phyloP scores from a whole-genome alignment of 2,797 vertebrate species.

The Sebastes glaucus region DNA sequence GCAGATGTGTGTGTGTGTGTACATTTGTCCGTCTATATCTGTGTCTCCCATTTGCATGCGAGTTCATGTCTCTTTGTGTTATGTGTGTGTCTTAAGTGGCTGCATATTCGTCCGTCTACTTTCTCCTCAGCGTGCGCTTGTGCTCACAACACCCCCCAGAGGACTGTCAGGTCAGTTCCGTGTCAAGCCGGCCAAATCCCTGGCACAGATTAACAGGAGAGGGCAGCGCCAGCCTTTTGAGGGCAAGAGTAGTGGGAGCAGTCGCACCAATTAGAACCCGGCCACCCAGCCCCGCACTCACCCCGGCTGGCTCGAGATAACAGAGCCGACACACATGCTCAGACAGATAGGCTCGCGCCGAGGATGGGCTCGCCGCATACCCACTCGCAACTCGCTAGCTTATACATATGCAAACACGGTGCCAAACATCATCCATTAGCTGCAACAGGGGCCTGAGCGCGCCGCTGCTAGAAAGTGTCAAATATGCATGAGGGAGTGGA shows the following conservation, averaged over 20 bases:
- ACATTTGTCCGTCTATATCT: not conserved
- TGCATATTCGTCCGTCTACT: not conserved
- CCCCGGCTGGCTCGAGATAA: constrained; percentile 46
- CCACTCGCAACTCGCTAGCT: constrained; percentile 47
- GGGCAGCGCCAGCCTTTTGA: constrained; percentile 44
- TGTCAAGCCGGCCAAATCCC: constrained; percentile 33
- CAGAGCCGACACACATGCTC: constrained; percentile 38
- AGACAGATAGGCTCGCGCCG: constrained; percentile 17
- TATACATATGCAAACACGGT: constrained; percentile 59
- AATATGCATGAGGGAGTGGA: constrained; percentile 71
- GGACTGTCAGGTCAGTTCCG: constrained; percentile 38
- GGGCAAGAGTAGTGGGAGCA: constrained; percentile 33
- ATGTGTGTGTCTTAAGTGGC: not conserved
- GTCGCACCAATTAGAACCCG: constrained; percentile 53
- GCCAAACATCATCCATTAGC: constrained; percentile 60
- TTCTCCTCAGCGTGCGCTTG: not conserved
- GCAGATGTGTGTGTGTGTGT: constrained; percentile 9
- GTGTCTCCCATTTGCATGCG: constrained; percentile 12
- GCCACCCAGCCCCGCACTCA: constrained; percentile 26
- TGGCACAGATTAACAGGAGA: constrained; percentile 55
- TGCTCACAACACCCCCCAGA: not conserved
- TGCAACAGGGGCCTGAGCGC: constrained; percentile 24
- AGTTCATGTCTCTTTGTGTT: constrained; percentile 4
- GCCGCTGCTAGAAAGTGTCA: constrained; percentile 52
- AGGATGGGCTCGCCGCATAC: constrained; percentile 25